These are phyloP conservation scores for Aleiodes leptofemur DNA, from an alignment of 2,888 invertebrate genomes.

Conservation along the genomic window DNA sequence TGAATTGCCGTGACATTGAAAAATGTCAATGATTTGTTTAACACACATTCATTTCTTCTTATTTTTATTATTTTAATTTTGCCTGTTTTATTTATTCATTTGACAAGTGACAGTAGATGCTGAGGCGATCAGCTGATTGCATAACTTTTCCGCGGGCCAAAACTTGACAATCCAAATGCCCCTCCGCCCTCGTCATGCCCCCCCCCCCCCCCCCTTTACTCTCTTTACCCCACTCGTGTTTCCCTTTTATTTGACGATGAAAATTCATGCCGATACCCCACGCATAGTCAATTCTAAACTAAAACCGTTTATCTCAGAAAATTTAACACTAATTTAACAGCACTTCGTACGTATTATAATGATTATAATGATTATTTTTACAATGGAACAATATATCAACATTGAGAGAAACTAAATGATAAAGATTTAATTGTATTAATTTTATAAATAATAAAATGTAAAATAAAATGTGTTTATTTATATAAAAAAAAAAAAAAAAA, in stretches of 20 bases:
- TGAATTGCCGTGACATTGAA: constrained; percentile 6
- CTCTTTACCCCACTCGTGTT: neutral
- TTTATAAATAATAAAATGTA: too few relatives aligned
- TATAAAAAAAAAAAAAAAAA: neutral
- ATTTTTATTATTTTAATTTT: constrained; percentile 5
- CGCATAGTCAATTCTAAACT: constrained; percentile 13
- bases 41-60: neutral
- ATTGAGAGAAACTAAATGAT: too few relatives aligned
- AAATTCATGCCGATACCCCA: constrained; percentile 33
- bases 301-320: constrained; percentile 9
- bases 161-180: constrained; percentile 22
- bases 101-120: constrained; percentile 74
- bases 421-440: too few relatives aligned
- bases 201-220: neutral
- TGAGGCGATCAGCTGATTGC: constrained; percentile 75
- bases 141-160: constrained; percentile 69
- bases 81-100: constrained; percentile 68
- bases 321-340: constrained; percentile 15
- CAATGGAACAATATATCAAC: constrained; percentile 46
- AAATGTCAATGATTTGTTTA: constrained; percentile 1
- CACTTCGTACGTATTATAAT: constrained; percentile 1
- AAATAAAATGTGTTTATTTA: neutral
- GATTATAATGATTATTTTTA: neutral
- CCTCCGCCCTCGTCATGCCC: neutral
- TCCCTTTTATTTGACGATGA: constrained; percentile 24